A percentile compares a stretch with the other conserved stretches of the same genome.
phyloP scores from a whole-genome alignment of 2,797 vertebrate genomes.

The Pseudotriccus pelzelni region DNA sequence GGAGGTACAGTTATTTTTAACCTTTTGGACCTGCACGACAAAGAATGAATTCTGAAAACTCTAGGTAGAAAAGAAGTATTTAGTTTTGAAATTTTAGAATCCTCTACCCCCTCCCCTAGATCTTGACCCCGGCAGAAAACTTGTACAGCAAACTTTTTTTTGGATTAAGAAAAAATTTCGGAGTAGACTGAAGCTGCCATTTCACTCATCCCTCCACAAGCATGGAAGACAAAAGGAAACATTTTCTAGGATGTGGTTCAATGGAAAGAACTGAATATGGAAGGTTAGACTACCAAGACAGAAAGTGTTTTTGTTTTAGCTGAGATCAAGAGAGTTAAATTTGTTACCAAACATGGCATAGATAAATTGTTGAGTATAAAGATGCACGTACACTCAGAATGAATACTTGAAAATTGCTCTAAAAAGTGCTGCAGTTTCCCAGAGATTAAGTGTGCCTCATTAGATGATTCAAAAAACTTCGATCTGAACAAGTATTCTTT shows the following conservation, averaged over 20 bases:
- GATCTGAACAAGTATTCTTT: not conserved
- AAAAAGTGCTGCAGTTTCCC: not conserved
- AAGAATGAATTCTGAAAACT: slow-evolving; percentile 66
- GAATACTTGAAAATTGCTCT: not conserved
- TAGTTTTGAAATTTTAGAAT: slow-evolving; percentile 30
- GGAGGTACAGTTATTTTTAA: slow-evolving; percentile 71
- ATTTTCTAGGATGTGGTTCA: not conserved
- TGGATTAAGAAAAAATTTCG: not conserved
- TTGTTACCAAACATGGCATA: not conserved
- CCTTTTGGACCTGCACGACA: slow-evolving; percentile 58
- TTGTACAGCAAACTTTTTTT: not conserved
- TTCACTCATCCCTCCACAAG: not conserved
- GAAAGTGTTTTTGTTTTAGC: not conserved
- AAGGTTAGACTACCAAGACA: not conserved
- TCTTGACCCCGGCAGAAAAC: slow-evolving; percentile 20
- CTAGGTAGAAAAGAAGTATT: slow-evolving; percentile 29
- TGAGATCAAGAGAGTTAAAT: not conserved
- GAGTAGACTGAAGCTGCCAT: not conserved
- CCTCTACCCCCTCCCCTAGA: not conserved
- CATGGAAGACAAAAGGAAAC: not conserved
- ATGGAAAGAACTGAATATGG: not conserved
- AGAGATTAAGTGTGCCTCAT: not conserved
- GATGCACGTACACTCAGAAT: not conserved
- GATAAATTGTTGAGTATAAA: not conserved
- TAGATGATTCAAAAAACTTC: not conserved